These are phyloP conservation scores for Apis florea DNA, from an alignment of 1,140 invertebrate species.

Conservation along the genomic window DNA sequence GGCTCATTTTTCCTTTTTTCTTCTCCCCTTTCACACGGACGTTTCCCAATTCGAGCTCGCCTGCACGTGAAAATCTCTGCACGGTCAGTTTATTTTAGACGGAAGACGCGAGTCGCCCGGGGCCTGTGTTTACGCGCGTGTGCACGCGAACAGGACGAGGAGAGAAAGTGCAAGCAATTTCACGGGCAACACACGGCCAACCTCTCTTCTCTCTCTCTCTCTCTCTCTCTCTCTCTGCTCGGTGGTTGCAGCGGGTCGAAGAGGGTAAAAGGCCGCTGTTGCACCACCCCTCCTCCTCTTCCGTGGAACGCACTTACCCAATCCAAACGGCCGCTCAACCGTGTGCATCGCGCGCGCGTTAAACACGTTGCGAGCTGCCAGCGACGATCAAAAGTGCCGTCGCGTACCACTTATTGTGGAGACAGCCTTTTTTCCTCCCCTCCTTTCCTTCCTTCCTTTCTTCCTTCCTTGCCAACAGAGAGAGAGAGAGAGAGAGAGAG, in stretches of 20 bases:
- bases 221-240: no score
- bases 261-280: conserved; percentile 68
- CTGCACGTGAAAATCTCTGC: conserved; percentile 67
- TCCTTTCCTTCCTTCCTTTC: no score
- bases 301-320: conserved; percentile 69
- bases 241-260: conserved; percentile 42
- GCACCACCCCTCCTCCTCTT: conserved; percentile 26
- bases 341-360: conserved; percentile 37
- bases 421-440: conserved; percentile 36
- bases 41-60: conserved; percentile 56
- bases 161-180: conserved; percentile 69
- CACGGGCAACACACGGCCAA: conserved; percentile 61
- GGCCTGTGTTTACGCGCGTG: conserved; percentile 8
- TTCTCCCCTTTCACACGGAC: conserved; percentile 2
- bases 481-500: no score
- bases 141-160: conserved; percentile 13
- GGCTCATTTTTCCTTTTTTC: conserved; percentile 25
- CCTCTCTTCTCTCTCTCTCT: background rate
- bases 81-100: conserved; percentile 70
- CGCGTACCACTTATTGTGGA: conserved; percentile 43
- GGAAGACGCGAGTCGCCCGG: conserved; percentile 41
- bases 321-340: conserved; percentile 30
- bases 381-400: conserved; percentile 51
- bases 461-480: no score
- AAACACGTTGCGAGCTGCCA: conserved; percentile 49